Base-by-base conservation (phyloP, 2,888 invertebrate species). In the Eristalis pertinax region DNA sequence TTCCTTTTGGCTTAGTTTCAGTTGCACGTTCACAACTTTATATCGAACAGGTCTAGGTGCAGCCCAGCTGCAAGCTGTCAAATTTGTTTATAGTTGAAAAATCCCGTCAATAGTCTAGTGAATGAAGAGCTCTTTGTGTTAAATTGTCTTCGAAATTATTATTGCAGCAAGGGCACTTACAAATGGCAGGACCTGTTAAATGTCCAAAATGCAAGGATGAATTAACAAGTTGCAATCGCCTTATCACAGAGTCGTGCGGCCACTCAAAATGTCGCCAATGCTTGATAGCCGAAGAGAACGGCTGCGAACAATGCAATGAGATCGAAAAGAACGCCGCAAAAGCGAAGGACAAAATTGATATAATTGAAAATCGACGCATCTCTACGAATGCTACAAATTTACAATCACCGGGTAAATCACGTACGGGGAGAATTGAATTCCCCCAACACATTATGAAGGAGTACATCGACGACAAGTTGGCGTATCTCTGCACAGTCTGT, bases 251-350 rank as follows among this genome's bases (percentile, higher is more conserved):
- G 91, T 94, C 94, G 68, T 97, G 97, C 92, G 97, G 96, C 3
- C 96, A 97, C 91, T 94, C 94, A 76, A 97, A 97, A 92, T 97
- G 96, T 92, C 95, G 96, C 89, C 93, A 94, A 88, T 97, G 97
- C 91, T 93, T 97, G 62, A 91, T 96, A 41, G 93, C 94, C 24
- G 96, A 97, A 91, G 95, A 95, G 89, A 92, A 94, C 50, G 95
- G 95, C 15, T 96, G 96, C 90, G 92, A 93, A 4, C 89, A 91
- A 69, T 92, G 92, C 65, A 87, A 84, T 19, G 19, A 8, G 50
- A 50, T 19, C 2, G 50, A 10, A 8, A 50, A 19, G 19, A 50
- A 8, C 1, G 19, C 24, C 29, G 7, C n/a, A 5, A 62, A 29
- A 7, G 19, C 24, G 13, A 13, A 24, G n/a, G 24, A 64, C 8